These are phyloP conservation scores for Hoplostethus mediterraneus DNA, from an alignment of 2,797 vertebrate genomes.

Conservation along the genomic window DNA sequence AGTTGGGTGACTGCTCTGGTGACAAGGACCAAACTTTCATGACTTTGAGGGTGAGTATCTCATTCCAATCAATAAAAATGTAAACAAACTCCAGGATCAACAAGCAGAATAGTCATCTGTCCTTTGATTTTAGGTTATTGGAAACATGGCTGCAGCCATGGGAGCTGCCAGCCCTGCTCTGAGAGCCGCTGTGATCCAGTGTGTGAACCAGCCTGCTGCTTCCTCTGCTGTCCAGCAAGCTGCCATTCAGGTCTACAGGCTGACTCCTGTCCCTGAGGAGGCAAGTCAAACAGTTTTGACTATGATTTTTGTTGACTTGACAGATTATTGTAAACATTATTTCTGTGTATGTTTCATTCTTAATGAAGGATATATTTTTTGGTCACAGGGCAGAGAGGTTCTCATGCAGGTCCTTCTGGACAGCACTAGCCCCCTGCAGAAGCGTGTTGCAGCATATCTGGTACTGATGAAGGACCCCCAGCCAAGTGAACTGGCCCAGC, in stretches of 20 bases:
- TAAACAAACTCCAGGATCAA: neutral
- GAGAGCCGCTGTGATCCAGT: constrained; percentile 86
- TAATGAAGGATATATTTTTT: constrained; percentile 2
- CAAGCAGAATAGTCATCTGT: neutral
- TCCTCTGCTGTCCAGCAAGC: constrained; percentile 90
- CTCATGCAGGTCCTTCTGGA: constrained; percentile 87
- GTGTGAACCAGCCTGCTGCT: constrained; percentile 84
- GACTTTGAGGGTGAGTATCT: constrained; percentile 88
- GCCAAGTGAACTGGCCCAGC: constrained; percentile 80
- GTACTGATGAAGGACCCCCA: constrained; percentile 91
- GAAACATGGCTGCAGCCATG: constrained; percentile 93
- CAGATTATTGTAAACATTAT: neutral
- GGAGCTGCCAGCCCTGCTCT: constrained; percentile 84
- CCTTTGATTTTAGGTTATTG: constrained; percentile 87
- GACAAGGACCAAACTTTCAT: constrained; percentile 88
- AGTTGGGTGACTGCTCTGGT: constrained; percentile 89
- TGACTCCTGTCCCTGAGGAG: constrained; percentile 87
- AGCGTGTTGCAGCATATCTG: constrained; percentile 94
- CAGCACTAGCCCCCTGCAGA: constrained; percentile 83
- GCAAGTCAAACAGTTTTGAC: constrained; percentile 72
- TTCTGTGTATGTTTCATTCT: neutral
- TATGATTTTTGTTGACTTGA: neutral
- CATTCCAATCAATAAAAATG: neutral
- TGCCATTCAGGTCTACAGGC: constrained; percentile 93
- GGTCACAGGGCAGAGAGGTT: constrained; percentile 82